These are phyloP conservation scores for Oreochromis niloticus DNA, from an alignment of 2,113 vertebrate genomes.

Conservation along the genomic window DNA sequence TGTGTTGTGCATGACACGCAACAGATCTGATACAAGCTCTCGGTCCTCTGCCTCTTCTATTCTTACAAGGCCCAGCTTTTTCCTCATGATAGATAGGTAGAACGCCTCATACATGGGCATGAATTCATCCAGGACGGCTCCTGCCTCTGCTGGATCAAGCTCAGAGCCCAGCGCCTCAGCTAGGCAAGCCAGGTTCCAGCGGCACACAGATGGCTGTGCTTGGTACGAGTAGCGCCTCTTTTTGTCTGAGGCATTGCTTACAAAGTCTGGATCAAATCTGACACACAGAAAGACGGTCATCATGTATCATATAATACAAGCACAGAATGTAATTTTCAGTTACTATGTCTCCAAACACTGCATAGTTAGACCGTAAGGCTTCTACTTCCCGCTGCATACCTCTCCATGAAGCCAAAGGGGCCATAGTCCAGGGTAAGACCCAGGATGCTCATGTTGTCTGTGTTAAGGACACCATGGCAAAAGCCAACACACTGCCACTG, in stretches of 20 bases:
- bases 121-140: constrained; percentile 77
- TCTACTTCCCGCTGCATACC: constrained; percentile 71
- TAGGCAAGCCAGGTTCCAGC: constrained; percentile 87
- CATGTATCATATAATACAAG: neutral
- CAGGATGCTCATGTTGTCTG: constrained; percentile 92
- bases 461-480: constrained; percentile 91
- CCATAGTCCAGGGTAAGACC: constrained; percentile 92
- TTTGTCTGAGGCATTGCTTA: constrained; percentile 87
- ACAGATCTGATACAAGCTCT: constrained; percentile 74
- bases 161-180: constrained; percentile 85
- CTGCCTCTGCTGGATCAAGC: constrained; percentile 70
- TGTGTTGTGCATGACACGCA: constrained; percentile 84
- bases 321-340: neutral
- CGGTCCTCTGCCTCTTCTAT: constrained; percentile 76
- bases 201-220: constrained; percentile 85
- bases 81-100: constrained; percentile 84
- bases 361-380: neutral
- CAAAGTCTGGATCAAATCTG: constrained; percentile 88
- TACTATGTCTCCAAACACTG: neutral
- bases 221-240: constrained; percentile 83
- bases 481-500: constrained; percentile 94
- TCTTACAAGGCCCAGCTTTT: constrained; percentile 82
- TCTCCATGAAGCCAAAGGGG: constrained; percentile 92
- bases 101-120: constrained; percentile 76
- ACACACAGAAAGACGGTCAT: neutral